Evolutionary conservation across 2,113 vertebrate species (phyloP), one percentile per base, ranked within the genome.

Genomic region (Tupaia chinensis): DNA sequence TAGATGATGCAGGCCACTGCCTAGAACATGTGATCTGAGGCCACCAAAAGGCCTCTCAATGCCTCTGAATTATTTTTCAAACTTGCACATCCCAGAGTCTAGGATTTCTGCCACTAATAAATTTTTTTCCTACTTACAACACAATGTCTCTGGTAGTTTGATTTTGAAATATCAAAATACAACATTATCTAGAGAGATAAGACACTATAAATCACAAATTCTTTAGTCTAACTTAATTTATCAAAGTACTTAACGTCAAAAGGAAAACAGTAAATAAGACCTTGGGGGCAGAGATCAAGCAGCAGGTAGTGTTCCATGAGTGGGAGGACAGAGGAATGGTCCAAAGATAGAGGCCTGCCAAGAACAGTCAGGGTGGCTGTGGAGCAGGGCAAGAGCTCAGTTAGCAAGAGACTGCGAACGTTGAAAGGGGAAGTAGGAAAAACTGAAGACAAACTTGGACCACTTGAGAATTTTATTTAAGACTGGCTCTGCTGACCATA

Each of bases 141-240:
- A 80, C 74, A 61, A 73, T 69, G 13, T 77, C 34, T 84, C 83
- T 80, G 17, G 61, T 29, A 60, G 65, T 86, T 29, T 74, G 23
- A 60, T 87, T 89, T 93, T 83, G 44, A 94, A 95, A 96, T 87
- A 87, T 91, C 74, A 92, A 95, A 89, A 79, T 63, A 68, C 54
- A 94, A 29, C 16, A 68, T 63, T 61, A 56, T 78, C 78, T 94
- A 11, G 27, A 95, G 68, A 91, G 54, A 63, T 73, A 87, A 88
- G 63, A 94, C 10, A 44, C 22, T 44, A 74, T 68, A 88, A 78
- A 80, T 81, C 54, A 82, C 29, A 73, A 78, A 56, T 74, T 72
- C 63, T 84, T 93, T 74, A 95, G n/a, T 44, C 15, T 2, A 15
- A 61, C 68, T 86, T 58, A 84, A 76, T 70, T 84, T 54, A 44